Percentiles rank a stretch among this genome's conserved stretches.
Evolutionary conservation across 2,888 invertebrate species (phyloP).

Genomic region (Timema cristinae): DNA sequence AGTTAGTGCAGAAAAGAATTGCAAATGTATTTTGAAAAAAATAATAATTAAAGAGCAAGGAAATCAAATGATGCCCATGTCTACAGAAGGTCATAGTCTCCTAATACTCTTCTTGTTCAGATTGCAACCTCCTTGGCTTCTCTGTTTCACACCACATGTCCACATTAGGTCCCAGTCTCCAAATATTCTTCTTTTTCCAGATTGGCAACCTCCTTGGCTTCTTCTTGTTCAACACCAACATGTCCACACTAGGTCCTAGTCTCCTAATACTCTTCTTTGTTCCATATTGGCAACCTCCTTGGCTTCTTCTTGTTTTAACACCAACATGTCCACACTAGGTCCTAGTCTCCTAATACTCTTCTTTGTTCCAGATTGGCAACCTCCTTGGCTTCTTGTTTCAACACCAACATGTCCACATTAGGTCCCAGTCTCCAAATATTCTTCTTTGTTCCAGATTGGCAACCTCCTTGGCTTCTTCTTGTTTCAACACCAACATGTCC

Average conservation of each 20-base stretch:
- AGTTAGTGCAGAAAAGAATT: too few species aligned
- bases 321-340: slow-evolving; percentile 79
- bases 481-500: slow-evolving; percentile 78
- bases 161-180: too few species aligned
- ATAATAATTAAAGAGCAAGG: too few species aligned
- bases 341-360: slow-evolving; percentile 46
- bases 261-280: slow-evolving; percentile 44
- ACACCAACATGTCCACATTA: slow-evolving; percentile 78
- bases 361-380: slow-evolving; percentile 79
- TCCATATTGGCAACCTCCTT: slow-evolving; percentile 85
- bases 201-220: too few species aligned
- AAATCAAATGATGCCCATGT: slow-evolving; percentile 43
- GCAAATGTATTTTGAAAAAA: too few species aligned
- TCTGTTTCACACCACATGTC: too few species aligned
- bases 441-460: slow-evolving; percentile 75
- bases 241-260: slow-evolving; percentile 77
- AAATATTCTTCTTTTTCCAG: too few species aligned
- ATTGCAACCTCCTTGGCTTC: too few species aligned
- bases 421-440: slow-evolving; percentile 56
- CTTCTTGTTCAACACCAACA: too few species aligned
- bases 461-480: slow-evolving; percentile 80
- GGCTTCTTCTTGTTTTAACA: slow-evolving; percentile 85
- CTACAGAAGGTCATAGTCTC: too few species aligned
- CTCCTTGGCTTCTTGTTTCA: slow-evolving; percentile 79
- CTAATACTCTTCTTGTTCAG: too few species aligned